Conservation (phyloP, 2,113 vertebrate species). For the Leptocoma aspasia region DNA sequence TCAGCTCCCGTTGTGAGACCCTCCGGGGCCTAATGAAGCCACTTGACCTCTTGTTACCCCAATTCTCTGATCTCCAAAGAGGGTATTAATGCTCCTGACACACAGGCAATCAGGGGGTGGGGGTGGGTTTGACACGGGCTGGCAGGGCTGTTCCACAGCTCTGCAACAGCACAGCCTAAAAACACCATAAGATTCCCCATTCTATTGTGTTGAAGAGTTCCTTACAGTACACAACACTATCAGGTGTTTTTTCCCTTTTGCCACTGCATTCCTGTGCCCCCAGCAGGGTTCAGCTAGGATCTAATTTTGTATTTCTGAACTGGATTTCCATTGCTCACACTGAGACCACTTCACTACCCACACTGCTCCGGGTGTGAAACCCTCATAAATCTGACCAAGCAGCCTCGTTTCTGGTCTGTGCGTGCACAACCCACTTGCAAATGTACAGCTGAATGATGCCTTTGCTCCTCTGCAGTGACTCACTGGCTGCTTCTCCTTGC, state of each 20-base stretch:
- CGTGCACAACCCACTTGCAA: not conserved
- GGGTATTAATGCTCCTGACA: not conserved
- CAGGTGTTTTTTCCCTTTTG: not conserved
- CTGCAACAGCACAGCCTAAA: fast-evolving
- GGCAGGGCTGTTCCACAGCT: not conserved
- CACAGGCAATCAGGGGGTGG: not conserved
- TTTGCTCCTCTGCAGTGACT: not conserved
- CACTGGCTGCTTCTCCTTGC: not conserved
- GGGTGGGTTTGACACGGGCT: not conserved
- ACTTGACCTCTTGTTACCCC: constrained; percentile 34
- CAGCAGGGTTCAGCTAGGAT: not conserved
- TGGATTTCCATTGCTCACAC: not conserved
- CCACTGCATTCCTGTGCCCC: not conserved
- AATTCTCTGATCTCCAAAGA: not conserved
- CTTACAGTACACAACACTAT: not conserved
- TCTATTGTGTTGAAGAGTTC: not conserved
- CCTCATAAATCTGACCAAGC: not conserved
- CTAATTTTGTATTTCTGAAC: not conserved
- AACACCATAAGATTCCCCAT: fast-evolving
- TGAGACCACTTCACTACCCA: fast-evolving
- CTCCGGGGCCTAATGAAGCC: not conserved
- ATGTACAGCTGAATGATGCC: not conserved
- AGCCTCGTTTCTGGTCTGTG: not conserved
- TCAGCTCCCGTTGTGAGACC: not conserved
- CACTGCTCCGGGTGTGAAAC: not conserved